These are phyloP conservation scores for Tryphoninae sp. DNA, from an alignment of 2,888 invertebrate genomes.

Conservation along the genomic window DNA sequence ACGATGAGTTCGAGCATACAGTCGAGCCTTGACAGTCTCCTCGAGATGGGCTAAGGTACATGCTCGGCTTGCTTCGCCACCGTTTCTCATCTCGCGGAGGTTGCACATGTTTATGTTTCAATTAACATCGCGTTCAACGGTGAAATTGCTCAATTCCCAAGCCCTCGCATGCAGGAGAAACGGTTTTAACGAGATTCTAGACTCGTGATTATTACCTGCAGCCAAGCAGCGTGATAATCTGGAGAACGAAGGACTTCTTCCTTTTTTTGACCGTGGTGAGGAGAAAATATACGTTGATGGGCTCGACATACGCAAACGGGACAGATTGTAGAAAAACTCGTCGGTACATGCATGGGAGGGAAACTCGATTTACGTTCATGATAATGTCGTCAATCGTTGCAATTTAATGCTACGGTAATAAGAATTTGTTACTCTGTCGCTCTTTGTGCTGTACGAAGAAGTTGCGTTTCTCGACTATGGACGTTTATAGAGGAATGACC, in stretches of 20 bases:
- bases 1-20: constrained; percentile 18
- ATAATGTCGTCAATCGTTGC: constrained; percentile 23
- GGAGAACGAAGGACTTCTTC: constrained; percentile 7
- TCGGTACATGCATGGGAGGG: constrained; percentile 10
- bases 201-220: constrained; percentile 52
- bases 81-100: constrained; percentile 32
- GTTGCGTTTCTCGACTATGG: not conserved
- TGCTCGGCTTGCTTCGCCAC: constrained; percentile 12
- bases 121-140: constrained; percentile 70
- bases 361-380: constrained; percentile 13
- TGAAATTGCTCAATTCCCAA: constrained; percentile 68
- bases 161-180: not conserved
- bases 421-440: not conserved
- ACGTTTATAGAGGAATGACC: too few relatives aligned
- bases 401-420: not conserved
- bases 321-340: not conserved
- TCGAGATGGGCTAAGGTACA: not conserved
- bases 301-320: constrained; percentile 1
- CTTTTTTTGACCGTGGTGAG: constrained; percentile 7
- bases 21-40: constrained; percentile 42
- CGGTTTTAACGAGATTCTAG: constrained; percentile 55
- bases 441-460: not conserved
- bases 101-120: constrained; percentile 70
- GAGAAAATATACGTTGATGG: constrained; percentile 14
- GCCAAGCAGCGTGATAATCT: constrained; percentile 29